These are phyloP conservation scores for Drosophila maculinotata DNA, from an alignment of 2,888 invertebrate species.

Conservation along the genomic window DNA sequence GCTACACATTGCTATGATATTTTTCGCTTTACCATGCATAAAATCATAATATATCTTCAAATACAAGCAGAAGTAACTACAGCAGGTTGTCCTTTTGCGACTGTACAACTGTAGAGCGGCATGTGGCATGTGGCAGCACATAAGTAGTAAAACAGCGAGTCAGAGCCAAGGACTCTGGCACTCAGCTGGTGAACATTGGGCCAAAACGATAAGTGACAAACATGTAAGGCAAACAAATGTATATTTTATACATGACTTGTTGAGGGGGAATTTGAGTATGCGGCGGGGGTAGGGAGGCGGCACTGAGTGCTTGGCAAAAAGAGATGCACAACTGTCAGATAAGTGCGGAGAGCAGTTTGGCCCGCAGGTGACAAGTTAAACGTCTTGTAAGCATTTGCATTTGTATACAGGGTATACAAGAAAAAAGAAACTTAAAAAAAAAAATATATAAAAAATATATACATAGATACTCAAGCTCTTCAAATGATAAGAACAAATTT, in stretches of 20 bases:
- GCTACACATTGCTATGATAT: constrained; percentile 28
- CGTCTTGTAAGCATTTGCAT: constrained; percentile 77
- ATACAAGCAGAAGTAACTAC: constrained; percentile 24
- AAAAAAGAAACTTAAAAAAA: constrained; percentile 26
- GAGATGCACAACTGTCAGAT: constrained; percentile 79
- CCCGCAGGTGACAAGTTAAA: constrained; percentile 81
- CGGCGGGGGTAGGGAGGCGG: background rate
- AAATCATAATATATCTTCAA: constrained; percentile 70
- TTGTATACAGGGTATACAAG: constrained; percentile 14
- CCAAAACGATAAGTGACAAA: constrained; percentile 77
- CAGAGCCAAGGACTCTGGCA: constrained; percentile 32
- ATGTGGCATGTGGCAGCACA: constrained; percentile 13
- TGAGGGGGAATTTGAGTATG: background rate
- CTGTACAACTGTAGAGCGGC: background rate
- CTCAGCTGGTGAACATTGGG: constrained; percentile 57
- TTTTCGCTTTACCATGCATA: constrained; percentile 65
- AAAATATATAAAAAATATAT: constrained; percentile 10
- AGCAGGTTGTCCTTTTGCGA: constrained; percentile 2
- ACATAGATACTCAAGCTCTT: constrained; percentile 16
- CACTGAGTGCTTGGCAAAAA: constrained; percentile 15
- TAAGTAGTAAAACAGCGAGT: constrained; percentile 31
- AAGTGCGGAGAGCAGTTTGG: constrained; percentile 70
- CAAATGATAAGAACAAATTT: constrained; percentile 39
- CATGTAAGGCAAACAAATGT: constrained; percentile 77
- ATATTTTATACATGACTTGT: constrained; percentile 60